Evolutionary conservation across 2,888 invertebrate genomes (phyloP).

Genomic region (Andrena camellia): DNA sequence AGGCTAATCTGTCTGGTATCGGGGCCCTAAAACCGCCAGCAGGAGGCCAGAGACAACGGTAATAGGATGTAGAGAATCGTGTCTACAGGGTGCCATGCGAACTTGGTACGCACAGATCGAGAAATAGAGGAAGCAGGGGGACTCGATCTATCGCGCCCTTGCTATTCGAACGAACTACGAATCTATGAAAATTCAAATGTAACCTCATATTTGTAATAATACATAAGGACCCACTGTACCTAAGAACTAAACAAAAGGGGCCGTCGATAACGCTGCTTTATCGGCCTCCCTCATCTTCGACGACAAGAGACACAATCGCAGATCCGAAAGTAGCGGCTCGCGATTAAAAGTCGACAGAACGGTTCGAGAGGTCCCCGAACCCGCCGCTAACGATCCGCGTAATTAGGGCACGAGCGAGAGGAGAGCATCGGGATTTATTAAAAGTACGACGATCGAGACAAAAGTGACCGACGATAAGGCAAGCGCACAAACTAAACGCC

Average conservation of each 20-base stretch:
- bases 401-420: too few species aligned
- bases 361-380: too few species aligned
- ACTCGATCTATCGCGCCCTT: not conserved
- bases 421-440: constrained; percentile 19
- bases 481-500: constrained; percentile 12
- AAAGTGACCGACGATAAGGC: constrained; percentile 52
- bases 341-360: too few species aligned
- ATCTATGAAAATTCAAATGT: not conserved
- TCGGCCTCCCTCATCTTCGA: too few species aligned
- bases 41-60: constrained; percentile 69
- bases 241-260: too few species aligned
- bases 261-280: too few species aligned
- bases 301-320: too few species aligned
- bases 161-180: not conserved
- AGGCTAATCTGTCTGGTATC: constrained; percentile 74
- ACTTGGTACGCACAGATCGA: constrained; percentile 18
- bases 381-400: too few species aligned
- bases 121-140: constrained; percentile 29
- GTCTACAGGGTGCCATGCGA: constrained; percentile 41
- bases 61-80: constrained; percentile 57
- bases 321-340: too few species aligned
- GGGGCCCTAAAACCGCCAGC: constrained; percentile 70
- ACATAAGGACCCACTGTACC: too few species aligned
- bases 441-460: constrained; percentile 38
- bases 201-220: too few species aligned